A percentile compares a stretch with the other conserved stretches of the same genome.
These are phyloP conservation scores for Galeopsomyia nigrocyanea DNA, from an alignment of 2,888 invertebrate species.

Conservation along the genomic window DNA sequence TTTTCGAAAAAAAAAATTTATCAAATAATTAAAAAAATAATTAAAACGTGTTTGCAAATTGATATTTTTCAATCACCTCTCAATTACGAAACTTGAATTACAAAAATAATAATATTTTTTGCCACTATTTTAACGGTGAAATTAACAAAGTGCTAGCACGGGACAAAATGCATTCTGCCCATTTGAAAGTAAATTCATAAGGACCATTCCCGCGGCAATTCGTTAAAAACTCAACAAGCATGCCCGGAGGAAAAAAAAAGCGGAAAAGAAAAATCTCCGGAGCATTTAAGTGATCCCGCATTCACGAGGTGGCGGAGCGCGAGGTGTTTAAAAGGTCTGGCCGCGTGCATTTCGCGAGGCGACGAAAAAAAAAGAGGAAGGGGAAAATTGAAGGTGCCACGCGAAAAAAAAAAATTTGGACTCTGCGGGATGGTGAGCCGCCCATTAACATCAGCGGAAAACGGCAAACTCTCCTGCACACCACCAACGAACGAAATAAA, in stretches of 20 bases:
- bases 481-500: slow-evolving; percentile 32
- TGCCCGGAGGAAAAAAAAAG: not conserved
- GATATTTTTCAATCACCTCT: too few species aligned
- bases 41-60: too few species aligned
- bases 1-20: too few species aligned
- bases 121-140: too few species aligned
- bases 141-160: too few species aligned
- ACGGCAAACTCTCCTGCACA: slow-evolving; percentile 1
- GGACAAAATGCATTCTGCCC: not conserved
- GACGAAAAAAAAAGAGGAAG: not conserved
- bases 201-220: too few species aligned
- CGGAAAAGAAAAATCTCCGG: not conserved
- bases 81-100: too few species aligned
- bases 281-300: slow-evolving; percentile 20
- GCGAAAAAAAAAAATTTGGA: slow-evolving; percentile 11
- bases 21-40: too few species aligned
- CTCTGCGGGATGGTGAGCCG: not conserved
- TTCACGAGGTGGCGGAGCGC: slow-evolving; percentile 3
- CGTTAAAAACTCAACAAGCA: too few species aligned
- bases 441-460: slow-evolving; percentile 23
- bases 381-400: not conserved
- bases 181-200: slow-evolving; percentile 1
- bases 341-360: too few species aligned
- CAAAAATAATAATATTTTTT: too few species aligned
- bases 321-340: not conserved